Conservation (phyloP, 2,797 vertebrate species). For the Bryconaethiops microstoma region DNA sequence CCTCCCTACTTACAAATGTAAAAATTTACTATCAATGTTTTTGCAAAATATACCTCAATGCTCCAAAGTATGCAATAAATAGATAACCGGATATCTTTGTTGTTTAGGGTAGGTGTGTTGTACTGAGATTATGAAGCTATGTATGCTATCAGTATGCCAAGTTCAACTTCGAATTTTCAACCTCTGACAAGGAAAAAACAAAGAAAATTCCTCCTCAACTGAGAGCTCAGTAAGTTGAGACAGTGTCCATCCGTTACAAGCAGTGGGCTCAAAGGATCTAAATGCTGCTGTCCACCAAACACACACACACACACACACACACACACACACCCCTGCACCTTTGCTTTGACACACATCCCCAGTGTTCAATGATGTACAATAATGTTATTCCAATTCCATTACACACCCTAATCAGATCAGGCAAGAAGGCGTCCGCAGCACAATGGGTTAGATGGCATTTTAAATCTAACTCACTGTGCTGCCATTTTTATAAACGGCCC, state of each 20-base stretch:
- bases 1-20: neutral
- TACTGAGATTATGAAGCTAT: too few species aligned
- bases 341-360: neutral
- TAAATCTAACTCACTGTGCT: neutral
- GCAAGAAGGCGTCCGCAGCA: neutral
- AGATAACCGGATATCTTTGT: neutral
- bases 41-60: too few species aligned
- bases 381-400: slow-evolving; percentile 8
- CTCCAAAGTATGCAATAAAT: too few species aligned
- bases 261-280: slow-evolving; percentile 6
- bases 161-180: too few species aligned
- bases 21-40: neutral
- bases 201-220: too few species aligned
- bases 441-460: neutral
- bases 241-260: neutral
- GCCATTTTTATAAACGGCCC: slow-evolving; percentile 9
- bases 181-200: too few species aligned
- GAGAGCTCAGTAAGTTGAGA: too few species aligned
- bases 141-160: too few species aligned
- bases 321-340: slow-evolving; percentile 3
- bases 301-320: neutral
- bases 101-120: too few species aligned
- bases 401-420: slow-evolving; percentile 8
- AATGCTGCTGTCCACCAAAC: neutral
- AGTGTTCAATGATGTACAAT: neutral